These are phyloP conservation scores for Aphidius gifuensis DNA, from an alignment of 1,140 invertebrate genomes.

Conservation along the genomic window DNA sequence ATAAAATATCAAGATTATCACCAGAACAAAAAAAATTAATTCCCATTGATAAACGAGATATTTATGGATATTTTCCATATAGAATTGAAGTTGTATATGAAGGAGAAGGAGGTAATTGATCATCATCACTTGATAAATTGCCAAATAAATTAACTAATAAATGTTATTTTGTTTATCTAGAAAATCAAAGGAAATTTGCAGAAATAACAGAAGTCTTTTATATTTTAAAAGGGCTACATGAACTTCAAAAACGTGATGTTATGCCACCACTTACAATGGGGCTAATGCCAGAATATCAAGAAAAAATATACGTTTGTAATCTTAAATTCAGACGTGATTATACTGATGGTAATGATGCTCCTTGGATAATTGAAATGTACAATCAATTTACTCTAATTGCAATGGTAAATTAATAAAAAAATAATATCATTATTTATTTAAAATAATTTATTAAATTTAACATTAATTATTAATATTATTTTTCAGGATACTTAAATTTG, in stretches of 20 bases:
- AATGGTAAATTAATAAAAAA: constrained; percentile 9
- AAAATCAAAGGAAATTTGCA: constrained; percentile 45
- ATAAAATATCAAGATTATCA: constrained; percentile 25
- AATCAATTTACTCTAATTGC: constrained; percentile 40
- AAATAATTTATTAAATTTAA: neutral
- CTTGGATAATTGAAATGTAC: constrained; percentile 54
- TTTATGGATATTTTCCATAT: constrained; percentile 50
- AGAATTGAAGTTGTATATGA: constrained; percentile 56
- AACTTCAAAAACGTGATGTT: constrained; percentile 6
- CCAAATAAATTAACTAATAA: neutral
- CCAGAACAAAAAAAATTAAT: constrained; percentile 28
- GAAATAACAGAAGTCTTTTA: constrained; percentile 56
- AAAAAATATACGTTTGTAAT: constrained; percentile 41
- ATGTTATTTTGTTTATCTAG: constrained; percentile 15
- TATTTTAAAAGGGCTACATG: constrained; percentile 44
- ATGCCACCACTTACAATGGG: constrained; percentile 27
- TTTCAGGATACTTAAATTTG: too few relatives aligned
- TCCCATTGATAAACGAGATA: constrained; percentile 3
- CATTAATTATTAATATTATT: constrained; percentile 2
- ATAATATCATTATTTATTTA: neutral
- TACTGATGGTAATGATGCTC: constrained; percentile 45
- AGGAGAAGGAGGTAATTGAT: constrained; percentile 35
- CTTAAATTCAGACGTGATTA: constrained; percentile 55
- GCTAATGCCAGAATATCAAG: constrained; percentile 27
- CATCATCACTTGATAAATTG: neutral